A percentile compares a stretch with the other conserved stretches of the same genome.
Evolutionary conservation across 2,113 vertebrate genomes (phyloP).

Genomic region (Dicentrarchus labrax): DNA sequence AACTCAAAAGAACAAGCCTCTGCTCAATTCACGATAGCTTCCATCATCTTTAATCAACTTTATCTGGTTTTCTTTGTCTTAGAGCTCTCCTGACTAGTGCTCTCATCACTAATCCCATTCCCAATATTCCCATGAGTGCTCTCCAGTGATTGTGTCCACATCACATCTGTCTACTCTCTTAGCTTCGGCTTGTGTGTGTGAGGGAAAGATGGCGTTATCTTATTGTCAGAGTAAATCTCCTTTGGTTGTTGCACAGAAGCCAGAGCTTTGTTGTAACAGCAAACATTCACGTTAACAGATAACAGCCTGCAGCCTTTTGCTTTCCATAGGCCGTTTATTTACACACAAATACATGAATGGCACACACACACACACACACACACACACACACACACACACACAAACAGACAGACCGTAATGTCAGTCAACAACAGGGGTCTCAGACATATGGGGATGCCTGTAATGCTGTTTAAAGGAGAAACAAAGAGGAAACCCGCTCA

Average conservation of each 20-base stretch:
- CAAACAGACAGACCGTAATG: conserved; percentile 32
- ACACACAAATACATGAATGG: conserved; percentile 69
- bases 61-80: conserved; percentile 9
- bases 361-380: conserved; percentile 34
- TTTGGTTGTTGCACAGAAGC: conserved; percentile 66
- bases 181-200: neutral
- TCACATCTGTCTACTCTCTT: conserved; percentile 62
- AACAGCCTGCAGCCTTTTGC: conserved; percentile 66
- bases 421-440: conserved; percentile 35
- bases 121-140: conserved; percentile 59
- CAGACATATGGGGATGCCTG: conserved; percentile 48
- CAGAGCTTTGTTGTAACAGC: conserved; percentile 71
- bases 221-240: conserved; percentile 62
- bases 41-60: conserved; percentile 46
- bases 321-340: conserved; percentile 70
- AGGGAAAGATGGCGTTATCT: conserved; percentile 51
- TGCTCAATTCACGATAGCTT: neutral
- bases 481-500: conserved; percentile 43
- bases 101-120: conserved; percentile 55
- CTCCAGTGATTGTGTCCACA: conserved; percentile 44
- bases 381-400: conserved; percentile 69
- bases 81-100: conserved; percentile 14
- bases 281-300: conserved; percentile 69
- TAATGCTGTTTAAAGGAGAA: conserved; percentile 56
- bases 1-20: conserved; percentile 16